Evolutionary conservation across 2,797 vertebrate genomes (phyloP).

Genomic region (Tenualosa thibaudeaui): DNA sequence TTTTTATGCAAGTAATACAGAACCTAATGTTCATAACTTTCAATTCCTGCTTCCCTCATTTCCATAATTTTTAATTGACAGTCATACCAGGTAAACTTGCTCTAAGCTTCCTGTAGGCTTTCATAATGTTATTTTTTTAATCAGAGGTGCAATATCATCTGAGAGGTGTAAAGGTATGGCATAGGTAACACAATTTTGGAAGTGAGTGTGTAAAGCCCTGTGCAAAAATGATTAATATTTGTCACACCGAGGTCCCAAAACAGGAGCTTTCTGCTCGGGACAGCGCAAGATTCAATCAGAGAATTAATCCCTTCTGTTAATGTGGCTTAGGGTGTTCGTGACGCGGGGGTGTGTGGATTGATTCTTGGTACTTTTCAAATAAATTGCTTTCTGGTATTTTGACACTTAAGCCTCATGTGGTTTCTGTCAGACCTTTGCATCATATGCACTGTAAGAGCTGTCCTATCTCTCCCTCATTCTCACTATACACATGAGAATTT

Average conservation of each 20-base stretch:
- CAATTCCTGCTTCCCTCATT: background rate
- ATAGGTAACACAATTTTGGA: background rate
- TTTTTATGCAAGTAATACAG: too few species aligned
- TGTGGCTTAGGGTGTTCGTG: slow-evolving; percentile 6
- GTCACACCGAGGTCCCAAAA: slow-evolving; percentile 8
- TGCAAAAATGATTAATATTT: slow-evolving; percentile 19
- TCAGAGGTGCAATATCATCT: slow-evolving; percentile 15
- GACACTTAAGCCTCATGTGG: slow-evolving; percentile 12
- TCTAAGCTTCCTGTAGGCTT: background rate
- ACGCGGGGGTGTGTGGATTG: background rate
- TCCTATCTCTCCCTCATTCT: background rate
- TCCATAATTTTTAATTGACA: background rate
- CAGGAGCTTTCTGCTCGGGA: background rate
- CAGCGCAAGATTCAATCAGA: slow-evolving; percentile 32
- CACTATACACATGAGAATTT: background rate
- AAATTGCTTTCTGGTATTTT: slow-evolving; percentile 24
- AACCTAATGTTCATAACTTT: too few species aligned
- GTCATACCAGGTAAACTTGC: background rate
- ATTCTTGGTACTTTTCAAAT: slow-evolving; percentile 13
- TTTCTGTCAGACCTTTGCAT: background rate
- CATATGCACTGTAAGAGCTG: background rate
- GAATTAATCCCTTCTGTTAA: slow-evolving; percentile 20
- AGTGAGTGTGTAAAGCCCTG: background rate
- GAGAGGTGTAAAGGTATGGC: background rate
- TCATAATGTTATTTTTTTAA: background rate